Evolutionary conservation across 2,888 invertebrate species (phyloP), one percentile per base, ranked within the genome.

Genomic region (Caenorhabditis sp.): DNA sequence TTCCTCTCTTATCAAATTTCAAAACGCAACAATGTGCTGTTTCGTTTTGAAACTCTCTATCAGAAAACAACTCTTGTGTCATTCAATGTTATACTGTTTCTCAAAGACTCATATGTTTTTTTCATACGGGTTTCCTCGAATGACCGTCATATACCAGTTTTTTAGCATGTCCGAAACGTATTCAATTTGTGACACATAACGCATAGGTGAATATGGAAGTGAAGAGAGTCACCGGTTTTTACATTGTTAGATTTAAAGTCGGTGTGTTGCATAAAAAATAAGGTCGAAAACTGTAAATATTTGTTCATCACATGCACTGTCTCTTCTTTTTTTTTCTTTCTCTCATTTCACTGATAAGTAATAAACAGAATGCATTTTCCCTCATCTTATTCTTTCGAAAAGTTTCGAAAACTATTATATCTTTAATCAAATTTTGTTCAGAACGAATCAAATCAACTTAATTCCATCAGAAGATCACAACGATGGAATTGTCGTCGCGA

Each of bases 401-500:
- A 28, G 5, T 54, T 28, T 58, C 19, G 19, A 49, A 19, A 51
- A 56, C 31, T 10, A 38, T 38, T 12, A 4, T 12, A 12, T n/a
- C n/a, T 10, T 41, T 16, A 63, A 56, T 35, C 59, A 58, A 22
- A 51, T 56, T 58, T 14, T 4, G 6, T 63, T 28, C 44, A 77
- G 63, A 70, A 26, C 76, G 22, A 59, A 58, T 8, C 44, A 35
- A 38, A 58, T 31, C 22, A 66, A n/a, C 56, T 47, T 26, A 38
- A 63, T 59, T 79, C 70, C 70, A 70, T 79, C 79, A 64, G 38
- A 10, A 47, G 47, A 58, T 28, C 31, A 26, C 16, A 28, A 70
- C 64, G 70, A 79, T 79, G 79, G 79, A 79, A 64, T 56, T 64
- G 70, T 72, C 70, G 22, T 72, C 64, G 12, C 63, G 44, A 64